Evolutionary conservation across 2,113 vertebrate species (phyloP), one percentile per base, ranked within the genome.

Genomic region (Chitala chitala): DNA sequence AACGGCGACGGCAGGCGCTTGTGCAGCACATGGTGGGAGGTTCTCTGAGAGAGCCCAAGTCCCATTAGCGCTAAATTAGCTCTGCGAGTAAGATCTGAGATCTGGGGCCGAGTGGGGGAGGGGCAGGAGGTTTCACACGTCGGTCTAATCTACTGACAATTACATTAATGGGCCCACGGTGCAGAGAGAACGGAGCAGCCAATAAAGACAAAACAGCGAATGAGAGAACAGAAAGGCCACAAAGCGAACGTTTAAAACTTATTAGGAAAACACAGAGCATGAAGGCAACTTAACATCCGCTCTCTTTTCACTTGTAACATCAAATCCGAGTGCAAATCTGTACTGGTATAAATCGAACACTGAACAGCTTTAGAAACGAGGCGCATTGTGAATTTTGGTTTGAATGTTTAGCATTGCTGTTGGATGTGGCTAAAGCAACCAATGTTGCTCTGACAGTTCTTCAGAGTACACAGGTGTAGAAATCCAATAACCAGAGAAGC

Each of bases 61-160:
- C 26, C 75, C 72, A 53, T 26, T 3, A 72, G 66, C 69, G 63
- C 69, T 20, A 61, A 75, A 75, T 75, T 72, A 79, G 72, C 75
- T 75, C 59, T 42, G 58, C 75, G 74, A 78, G 59, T 69, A 46
- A 48, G 1, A 61, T 29, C 74, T 46, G 61, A 58, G 26, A 33
- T 53, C 7, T 42, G 53, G n/a, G 4, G 53, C 17, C 15, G 13
- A 17, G 24, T 5, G 26, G 38, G 24, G 38, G 13, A 24, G 38
- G 61, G 36, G 33, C 36, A 66, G 33, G 56, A 2, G 12, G 13
- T 59, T 59, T 15, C 12, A 13, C 12, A 12, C 15, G 0, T 31
- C 5, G 29, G 56, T 59, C 29, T 31, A 59, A 46, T n/a, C 38
- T 44, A 44, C 40, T 66, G 40, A 66, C 17, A 24, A 65, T 65